Percentiles rank a stretch among this genome's conserved stretches.
Evolutionary conservation across 2,113 vertebrate species (phyloP).

Genomic region (Neodon shergylaensis): DNA sequence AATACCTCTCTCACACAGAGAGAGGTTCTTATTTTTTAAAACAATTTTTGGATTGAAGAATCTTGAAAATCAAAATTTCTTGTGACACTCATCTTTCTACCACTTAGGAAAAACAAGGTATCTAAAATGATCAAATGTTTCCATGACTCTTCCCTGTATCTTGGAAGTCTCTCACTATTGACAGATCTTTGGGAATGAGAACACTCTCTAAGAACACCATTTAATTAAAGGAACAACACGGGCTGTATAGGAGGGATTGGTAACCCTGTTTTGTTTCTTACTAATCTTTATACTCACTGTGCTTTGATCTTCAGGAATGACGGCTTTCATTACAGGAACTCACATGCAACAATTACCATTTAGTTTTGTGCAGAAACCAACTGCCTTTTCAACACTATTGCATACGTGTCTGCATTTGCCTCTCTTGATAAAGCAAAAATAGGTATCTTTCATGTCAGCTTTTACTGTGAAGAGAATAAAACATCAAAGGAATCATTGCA

Average conservation of each 20-base stretch:
- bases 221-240: not conserved
- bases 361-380: constrained; percentile 53
- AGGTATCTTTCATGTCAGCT: constrained; percentile 46
- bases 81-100: not conserved
- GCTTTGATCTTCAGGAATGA: not conserved
- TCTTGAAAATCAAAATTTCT: not conserved
- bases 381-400: not conserved
- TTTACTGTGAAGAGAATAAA: constrained; percentile 50
- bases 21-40: not conserved
- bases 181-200: not conserved
- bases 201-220: not conserved
- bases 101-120: not conserved
- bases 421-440: not conserved
- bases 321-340: not conserved
- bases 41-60: not conserved
- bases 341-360: constrained; percentile 8
- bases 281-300: not conserved
- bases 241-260: rapidly evolving
- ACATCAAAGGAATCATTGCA: not conserved
- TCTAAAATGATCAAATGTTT: not conserved
- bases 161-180: not conserved
- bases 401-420: constrained; percentile 8
- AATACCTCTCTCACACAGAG: not conserved
- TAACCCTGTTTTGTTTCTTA: not conserved
- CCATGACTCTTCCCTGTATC: not conserved